A percentile compares a stretch with the other conserved stretches of the same genome.
These are phyloP conservation scores for Remorina albescens DNA, from an alignment of 2,797 vertebrate genomes.

Conservation along the genomic window DNA sequence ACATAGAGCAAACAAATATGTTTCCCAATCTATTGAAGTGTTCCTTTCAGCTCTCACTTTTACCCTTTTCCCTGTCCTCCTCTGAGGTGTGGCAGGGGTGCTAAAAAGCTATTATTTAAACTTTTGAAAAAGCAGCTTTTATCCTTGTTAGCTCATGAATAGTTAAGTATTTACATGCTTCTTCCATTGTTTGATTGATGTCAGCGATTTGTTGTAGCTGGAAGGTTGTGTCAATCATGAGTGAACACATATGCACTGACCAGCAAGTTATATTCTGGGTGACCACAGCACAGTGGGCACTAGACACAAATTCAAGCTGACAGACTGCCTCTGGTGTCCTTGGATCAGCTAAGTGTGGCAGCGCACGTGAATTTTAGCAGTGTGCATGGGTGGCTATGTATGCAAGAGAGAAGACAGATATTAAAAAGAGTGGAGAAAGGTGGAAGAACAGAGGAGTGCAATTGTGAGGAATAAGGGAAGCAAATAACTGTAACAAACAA, in stretches of 20 bases:
- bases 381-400: neutral
- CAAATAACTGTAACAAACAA: constrained; percentile 41
- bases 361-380: constrained; percentile 36
- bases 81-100: constrained; percentile 1
- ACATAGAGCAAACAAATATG: constrained; percentile 28
- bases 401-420: constrained; percentile 16
- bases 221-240: constrained; percentile 68
- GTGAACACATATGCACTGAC: constrained; percentile 56
- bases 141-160: constrained; percentile 51
- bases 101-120: constrained; percentile 27
- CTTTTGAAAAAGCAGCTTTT: constrained; percentile 50
- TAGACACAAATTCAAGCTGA: constrained; percentile 69
- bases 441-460: neutral
- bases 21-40: constrained; percentile 10
- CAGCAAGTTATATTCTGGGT: constrained; percentile 60
- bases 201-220: constrained; percentile 59
- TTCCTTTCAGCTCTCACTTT: constrained; percentile 6
- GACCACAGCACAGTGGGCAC: constrained; percentile 65
- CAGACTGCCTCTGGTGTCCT: constrained; percentile 68
- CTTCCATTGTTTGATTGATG: constrained; percentile 60
- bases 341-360: constrained; percentile 56
- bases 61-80: constrained; percentile 18
- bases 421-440: constrained; percentile 4
- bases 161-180: constrained; percentile 47
- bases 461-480: constrained; percentile 7